Evolutionary conservation across 1,140 invertebrate genomes (phyloP).

Genomic region (Leptopilina clavipes): DNA sequence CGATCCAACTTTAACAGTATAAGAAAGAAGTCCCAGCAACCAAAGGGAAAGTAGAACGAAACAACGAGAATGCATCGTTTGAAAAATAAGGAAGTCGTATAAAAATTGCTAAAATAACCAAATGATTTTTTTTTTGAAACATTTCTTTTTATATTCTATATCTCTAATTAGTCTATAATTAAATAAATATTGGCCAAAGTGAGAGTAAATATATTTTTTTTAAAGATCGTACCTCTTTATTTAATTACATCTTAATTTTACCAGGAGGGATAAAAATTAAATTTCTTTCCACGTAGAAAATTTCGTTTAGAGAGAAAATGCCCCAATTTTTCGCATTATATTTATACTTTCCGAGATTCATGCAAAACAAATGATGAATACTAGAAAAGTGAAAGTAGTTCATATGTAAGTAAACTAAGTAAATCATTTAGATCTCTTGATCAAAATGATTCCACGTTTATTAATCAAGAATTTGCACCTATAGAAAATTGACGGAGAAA

Average conservation of each 20-base stretch:
- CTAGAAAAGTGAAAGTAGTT: slow-evolving; percentile 29
- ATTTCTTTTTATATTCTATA: no score
- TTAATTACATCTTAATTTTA: no score
- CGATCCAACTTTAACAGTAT: slow-evolving; percentile 39
- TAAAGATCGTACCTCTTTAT: no score
- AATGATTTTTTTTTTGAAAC: no score
- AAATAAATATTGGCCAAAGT: no score
- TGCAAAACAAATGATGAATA: neutral
- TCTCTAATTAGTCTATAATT: no score
- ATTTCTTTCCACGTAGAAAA: neutral
- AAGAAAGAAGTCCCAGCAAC: slow-evolving; percentile 37
- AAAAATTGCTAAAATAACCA: no score
- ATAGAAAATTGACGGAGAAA: neutral
- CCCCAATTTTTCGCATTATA: neutral
- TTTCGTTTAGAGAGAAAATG: slow-evolving; percentile 12
- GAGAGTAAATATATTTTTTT: no score
- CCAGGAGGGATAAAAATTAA: neutral
- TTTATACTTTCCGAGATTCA: neutral
- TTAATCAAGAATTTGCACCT: neutral
- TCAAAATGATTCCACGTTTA: neutral
- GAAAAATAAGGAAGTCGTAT: slow-evolving; percentile 67
- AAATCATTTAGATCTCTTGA: neutral
- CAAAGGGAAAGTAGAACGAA: slow-evolving; percentile 67
- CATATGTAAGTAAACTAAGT: neutral
- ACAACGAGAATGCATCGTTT: slow-evolving; percentile 46